Evolutionary conservation across 2,797 vertebrate species (phyloP), one percentile per base, ranked within the genome.

Genomic region (Myripristis jacobus): DNA sequence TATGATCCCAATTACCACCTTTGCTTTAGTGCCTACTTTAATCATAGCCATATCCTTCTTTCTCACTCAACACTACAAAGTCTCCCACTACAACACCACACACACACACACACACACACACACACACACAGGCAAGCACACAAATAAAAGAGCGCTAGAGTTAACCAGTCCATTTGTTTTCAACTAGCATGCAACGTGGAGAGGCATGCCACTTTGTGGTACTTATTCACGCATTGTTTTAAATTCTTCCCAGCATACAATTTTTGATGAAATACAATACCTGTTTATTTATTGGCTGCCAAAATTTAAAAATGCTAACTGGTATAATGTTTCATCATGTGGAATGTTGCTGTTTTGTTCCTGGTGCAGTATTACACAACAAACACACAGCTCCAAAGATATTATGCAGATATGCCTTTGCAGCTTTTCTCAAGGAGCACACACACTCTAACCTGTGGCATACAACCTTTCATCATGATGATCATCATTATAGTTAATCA

Each of bases 1-100:
- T 93, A 93, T 89, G 90, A 92, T 90, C 86, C 78, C 88, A 92
- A 93, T 92, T 91, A 91, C 88, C 91, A 91, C 91, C 90, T 93
- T 90, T 89, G 78, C 89, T 90, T 90, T 86, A 90, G 89, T 83
- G 89, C 89, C 80, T 70, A 31, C 88, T 92, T 90, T 92, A 93
- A 93, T 92, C 89, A 90, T 77, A 86, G 84, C 89, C 92, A 91
- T 91, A 87, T 87, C 81, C 84, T 34, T 68, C 64, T 76, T 70
- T 74, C 79, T 84, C 75, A 65, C 64, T 71, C 77, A 63, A 72
- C 72, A 68, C 68, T 73, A 73, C 80, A 84, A 79, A 85, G 80
- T 75, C 74, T 84, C 63, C 68, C 66, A 66, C 79, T 58, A 31
- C 70, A 83, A 51, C 73, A 69, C 72, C 52, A 79, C 75, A 41